Conservation (phyloP, 2,113 vertebrate species). For the Atherinomorus stipes region DNA sequence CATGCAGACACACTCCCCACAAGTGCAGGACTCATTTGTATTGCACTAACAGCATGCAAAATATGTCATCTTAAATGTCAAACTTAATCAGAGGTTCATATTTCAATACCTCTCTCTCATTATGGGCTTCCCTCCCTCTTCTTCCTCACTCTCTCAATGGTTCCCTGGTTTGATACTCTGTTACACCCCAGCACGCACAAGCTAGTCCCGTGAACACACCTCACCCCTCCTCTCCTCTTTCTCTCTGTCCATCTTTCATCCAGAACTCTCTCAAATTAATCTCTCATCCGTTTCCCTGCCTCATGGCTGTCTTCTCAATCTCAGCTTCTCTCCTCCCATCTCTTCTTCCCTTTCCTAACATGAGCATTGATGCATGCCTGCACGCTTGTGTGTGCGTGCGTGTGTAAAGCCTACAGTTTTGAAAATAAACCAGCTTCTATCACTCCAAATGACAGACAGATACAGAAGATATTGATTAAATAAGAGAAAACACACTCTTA, state of each 20-base stretch:
- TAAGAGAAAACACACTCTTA: neutral
- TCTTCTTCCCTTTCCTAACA: slow-evolving; percentile 26
- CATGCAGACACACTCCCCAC: slow-evolving; percentile 22
- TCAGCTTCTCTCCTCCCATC: neutral
- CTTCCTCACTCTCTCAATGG: slow-evolving; percentile 22
- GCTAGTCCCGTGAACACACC: neutral
- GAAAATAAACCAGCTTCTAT: slow-evolving; percentile 7
- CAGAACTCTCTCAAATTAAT: slow-evolving; percentile 53
- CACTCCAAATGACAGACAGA: slow-evolving; percentile 12
- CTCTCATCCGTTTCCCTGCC: slow-evolving; percentile 37
- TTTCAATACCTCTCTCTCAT: slow-evolving; percentile 63
- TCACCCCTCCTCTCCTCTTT: slow-evolving; percentile 10
- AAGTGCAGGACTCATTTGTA: slow-evolving; percentile 70
- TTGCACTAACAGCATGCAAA: slow-evolving; percentile 73
- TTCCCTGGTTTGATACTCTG: slow-evolving; percentile 7
- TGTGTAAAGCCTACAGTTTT: neutral
- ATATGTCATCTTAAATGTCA: slow-evolving; percentile 82
- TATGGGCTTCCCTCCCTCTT: slow-evolving; percentile 33
- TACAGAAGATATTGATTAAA: neutral
- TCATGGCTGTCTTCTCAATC: slow-evolving; percentile 27
- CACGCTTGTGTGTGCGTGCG: slow-evolving; percentile 3
- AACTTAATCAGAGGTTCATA: slow-evolving; percentile 74
- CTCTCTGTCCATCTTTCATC: slow-evolving; percentile 55
- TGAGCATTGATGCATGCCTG: slow-evolving; percentile 4
- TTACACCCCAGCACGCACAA: slow-evolving; percentile 5